Base-by-base conservation (phyloP, 2,113 vertebrate species). In the Chloebia gouldiae region DNA sequence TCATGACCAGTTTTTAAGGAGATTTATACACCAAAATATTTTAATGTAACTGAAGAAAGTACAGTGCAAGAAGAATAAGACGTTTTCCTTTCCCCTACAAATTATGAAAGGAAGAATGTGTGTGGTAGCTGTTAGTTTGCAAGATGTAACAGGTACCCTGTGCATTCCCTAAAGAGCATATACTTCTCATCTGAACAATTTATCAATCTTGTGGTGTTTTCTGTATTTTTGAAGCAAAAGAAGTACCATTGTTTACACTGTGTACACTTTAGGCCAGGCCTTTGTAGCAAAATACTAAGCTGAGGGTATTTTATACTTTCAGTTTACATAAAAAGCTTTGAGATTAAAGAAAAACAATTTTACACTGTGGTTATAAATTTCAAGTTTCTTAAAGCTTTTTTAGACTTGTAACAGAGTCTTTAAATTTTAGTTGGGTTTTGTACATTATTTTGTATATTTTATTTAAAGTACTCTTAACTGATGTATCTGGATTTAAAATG, bases 371-470 rank as follows among this genome's bases (percentile, higher is more conserved):
- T 98, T 97, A 98, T 97, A 86, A 97, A 98, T 97, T 98, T 98
- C 97, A 98, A 98, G 97, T 98, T 98, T 98, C 98, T 98, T 98
- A 98, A 98, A 98, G 97, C 97, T 98, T 98, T 98, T 98, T 96
- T 98, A 98, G 98, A 98, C 97, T 98, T 98, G 98, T 97, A 98
- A 98, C 95, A 97, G 82, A 98, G 97, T 98, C 97, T 98, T 98
- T 98, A 98, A 98, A 98, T 98, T 98, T 98, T 97, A 97, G 97
- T 98, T 98, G 97, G 96, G 83, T 97, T 97, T 98, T 98, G 97
- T 98, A 98, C 97, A 98, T 98, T 98, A 96, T 98, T 98, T 98
- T 98, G 96, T 98, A 98, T 98, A 98, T 98, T 98, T 98, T 98
- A 98, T 98, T 98, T 98, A 98, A 98, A 97, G 96, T 97, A 97